Evolutionary conservation across 2,888 invertebrate genomes (phyloP), one percentile per base, ranked within the genome.

Genomic region (Hermaeophaga mercurialis): DNA sequence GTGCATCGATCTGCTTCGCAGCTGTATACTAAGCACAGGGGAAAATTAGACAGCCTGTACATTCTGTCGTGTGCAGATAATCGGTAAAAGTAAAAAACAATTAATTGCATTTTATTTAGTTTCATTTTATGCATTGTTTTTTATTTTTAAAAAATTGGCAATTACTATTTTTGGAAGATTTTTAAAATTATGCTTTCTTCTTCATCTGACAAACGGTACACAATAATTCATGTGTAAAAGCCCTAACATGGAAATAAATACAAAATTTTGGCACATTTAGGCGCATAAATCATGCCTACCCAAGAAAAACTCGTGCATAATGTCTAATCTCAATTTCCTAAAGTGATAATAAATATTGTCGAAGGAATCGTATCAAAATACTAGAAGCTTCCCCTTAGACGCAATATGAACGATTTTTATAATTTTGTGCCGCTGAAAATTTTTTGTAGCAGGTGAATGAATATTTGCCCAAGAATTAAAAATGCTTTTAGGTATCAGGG

Each of bases 321-420:
- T 50, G 58, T 54, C 56, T 61, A 59, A 60, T 62, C 56, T 50
- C 58, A 62, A 62, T 62, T 50, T 60, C 46, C 58, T 60, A 60
- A 56, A 62, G 62, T 62, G 62, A 62, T 59, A 56, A 62, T 62
- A 62, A 62, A 62, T 62, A 62, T 62, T 58, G 55, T 53, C 56
- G 39, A 60, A 47, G 56, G 48, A 56, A 54, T 57, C 54, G 53
- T 57, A 59, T 62, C 62, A 62, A 58, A 58, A 62, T 60, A 58
- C 54, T 39, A 34, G 49, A 45, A 24, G 28, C 28, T 28, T 53
- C 44, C 53, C 52, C 44, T 33, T 12, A 43, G 53, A 18, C 17
- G 47, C 24, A 47, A 41, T 46, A 31, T 38, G 44, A 56, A 56
- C 49, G 53, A 54, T 59, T 50, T 49, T 45, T 46, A 54, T 56